Conservation (phyloP, 2,888 invertebrate genomes). For the Ferdinandea cuprea region DNA sequence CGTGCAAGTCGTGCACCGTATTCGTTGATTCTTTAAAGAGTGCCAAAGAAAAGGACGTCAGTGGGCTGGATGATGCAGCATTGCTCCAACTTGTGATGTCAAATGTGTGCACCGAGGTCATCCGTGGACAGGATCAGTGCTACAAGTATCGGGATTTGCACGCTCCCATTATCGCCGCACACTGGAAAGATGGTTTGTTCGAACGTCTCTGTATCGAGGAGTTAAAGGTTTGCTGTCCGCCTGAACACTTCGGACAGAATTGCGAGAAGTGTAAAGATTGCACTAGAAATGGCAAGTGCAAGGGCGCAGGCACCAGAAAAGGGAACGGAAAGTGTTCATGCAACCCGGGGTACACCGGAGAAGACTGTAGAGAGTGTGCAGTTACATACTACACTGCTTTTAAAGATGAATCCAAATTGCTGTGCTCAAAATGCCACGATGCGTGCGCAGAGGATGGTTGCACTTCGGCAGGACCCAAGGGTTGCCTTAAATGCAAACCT, state of each 20-base stretch:
- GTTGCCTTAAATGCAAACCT: slow-evolving; percentile 85
- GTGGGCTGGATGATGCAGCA: slow-evolving; percentile 91
- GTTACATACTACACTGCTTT: slow-evolving; percentile 89
- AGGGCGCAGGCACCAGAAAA: slow-evolving; percentile 94
- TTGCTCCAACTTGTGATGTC: slow-evolving; percentile 96
- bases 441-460: slow-evolving; percentile 90
- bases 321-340: slow-evolving; percentile 96
- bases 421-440: slow-evolving; percentile 91
- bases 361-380: slow-evolving; percentile 90
- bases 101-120: slow-evolving; percentile 90
- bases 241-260: slow-evolving; percentile 91
- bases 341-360: slow-evolving; percentile 91
- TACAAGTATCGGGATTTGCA: slow-evolving; percentile 92
- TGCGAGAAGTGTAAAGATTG: slow-evolving; percentile 94
- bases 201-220: slow-evolving; percentile 91
- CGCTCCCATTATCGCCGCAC: slow-evolving; percentile 91
- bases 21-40: slow-evolving; percentile 88
- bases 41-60: slow-evolving; percentile 91
- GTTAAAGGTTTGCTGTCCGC: slow-evolving; percentile 92
- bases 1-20: slow-evolving; percentile 90
- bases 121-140: slow-evolving; percentile 90
- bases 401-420: slow-evolving; percentile 88
- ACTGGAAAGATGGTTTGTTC: slow-evolving; percentile 86
- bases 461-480: slow-evolving; percentile 88
- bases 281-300: slow-evolving; percentile 88